These are phyloP conservation scores for Acyrthosiphon pisum DNA, from an alignment of 1,140 invertebrate species.

Conservation along the genomic window DNA sequence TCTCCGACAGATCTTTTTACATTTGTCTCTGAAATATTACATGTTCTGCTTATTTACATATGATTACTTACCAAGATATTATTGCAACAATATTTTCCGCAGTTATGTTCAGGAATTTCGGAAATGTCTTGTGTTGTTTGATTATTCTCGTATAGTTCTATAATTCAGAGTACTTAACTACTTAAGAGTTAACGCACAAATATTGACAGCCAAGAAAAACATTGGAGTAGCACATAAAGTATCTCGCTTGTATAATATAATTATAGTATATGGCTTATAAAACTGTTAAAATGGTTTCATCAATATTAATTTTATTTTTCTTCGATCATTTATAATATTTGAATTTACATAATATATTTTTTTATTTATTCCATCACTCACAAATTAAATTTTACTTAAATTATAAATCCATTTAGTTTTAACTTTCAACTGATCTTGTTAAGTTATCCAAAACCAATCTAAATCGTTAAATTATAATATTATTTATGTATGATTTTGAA, in stretches of 20 bases:
- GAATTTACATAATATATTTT: neutral
- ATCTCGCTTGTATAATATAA: neutral
- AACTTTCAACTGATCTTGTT: neutral
- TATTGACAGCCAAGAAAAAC: neutral
- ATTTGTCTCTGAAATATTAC: too few relatives aligned
- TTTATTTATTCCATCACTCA: neutral
- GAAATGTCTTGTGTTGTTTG: neutral
- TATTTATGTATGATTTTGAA: neutral
- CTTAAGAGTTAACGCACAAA: neutral
- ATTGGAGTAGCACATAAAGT: neutral
- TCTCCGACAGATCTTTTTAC: neutral
- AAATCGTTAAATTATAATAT: neutral
- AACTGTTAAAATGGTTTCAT: neutral
- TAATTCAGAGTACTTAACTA: neutral
- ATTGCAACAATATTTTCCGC: neutral
- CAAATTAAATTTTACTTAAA: conserved; percentile 14
- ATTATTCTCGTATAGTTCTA: neutral
- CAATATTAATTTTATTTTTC: neutral
- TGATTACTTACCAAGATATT: neutral
- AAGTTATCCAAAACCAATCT: neutral
- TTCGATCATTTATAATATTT: neutral
- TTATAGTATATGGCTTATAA: neutral
- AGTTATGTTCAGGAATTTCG: neutral
- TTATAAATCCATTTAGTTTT: neutral
- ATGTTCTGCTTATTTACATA: too few relatives aligned